Conservation (phyloP, 2,888 invertebrate species). For the Byasa hedistus region DNA sequence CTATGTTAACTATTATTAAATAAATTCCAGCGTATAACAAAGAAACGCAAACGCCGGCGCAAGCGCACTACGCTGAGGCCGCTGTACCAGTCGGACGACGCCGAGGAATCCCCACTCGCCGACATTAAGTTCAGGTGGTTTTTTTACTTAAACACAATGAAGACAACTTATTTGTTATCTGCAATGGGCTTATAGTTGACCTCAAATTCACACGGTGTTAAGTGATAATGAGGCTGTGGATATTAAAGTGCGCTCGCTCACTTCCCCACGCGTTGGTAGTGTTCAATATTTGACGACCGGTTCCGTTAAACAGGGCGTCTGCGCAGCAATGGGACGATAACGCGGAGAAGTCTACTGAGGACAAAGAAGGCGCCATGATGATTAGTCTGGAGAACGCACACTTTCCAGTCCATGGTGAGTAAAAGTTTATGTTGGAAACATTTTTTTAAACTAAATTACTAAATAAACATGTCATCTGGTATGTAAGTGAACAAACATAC, state of each 20-base stretch:
- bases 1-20: neutral
- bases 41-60: slow-evolving; percentile 33
- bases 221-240: too few relatives aligned
- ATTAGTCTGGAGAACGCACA: slow-evolving; percentile 19
- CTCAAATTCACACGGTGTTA: too few relatives aligned
- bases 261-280: too few relatives aligned
- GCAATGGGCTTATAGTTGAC: too few relatives aligned
- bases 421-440: neutral
- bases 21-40: slow-evolving; percentile 16
- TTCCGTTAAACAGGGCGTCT: slow-evolving; percentile 4
- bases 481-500: too few relatives aligned
- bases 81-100: slow-evolving; percentile 11
- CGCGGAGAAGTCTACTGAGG: slow-evolving; percentile 13
- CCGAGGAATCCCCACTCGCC: slow-evolving; percentile 18
- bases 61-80: slow-evolving; percentile 19
- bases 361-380: slow-evolving; percentile 18
- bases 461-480: too few relatives aligned
- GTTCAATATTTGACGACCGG: neutral
- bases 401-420: slow-evolving; percentile 6
- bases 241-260: too few relatives aligned
- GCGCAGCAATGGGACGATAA: slow-evolving; percentile 13
- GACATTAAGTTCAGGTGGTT: slow-evolving; percentile 13
- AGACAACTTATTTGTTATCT: too few relatives aligned
- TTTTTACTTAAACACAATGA: too few relatives aligned
- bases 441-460: neutral